Conservation (phyloP, 1,140 invertebrate genomes). For the Heterodera schachtii region DNA sequence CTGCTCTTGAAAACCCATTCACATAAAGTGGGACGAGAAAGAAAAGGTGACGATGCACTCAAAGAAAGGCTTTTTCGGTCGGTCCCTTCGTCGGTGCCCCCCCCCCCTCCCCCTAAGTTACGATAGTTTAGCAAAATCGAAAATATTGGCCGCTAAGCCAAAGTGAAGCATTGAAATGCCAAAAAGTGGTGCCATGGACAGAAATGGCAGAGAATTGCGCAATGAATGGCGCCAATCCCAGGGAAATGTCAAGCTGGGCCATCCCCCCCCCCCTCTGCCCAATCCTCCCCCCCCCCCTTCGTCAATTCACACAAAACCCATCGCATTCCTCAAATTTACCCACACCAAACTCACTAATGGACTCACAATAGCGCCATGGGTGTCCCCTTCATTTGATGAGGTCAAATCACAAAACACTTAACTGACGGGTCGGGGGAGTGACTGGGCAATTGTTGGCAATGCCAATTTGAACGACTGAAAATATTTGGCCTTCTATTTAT, state of each 20-base stretch:
- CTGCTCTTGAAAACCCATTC: constrained; percentile 1
- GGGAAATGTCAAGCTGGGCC: constrained; percentile 14
- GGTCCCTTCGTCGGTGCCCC: neutral
- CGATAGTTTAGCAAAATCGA: neutral
- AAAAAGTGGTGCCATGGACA: neutral
- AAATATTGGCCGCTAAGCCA: neutral
- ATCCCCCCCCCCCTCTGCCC: neutral
- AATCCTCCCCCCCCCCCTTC: neutral
- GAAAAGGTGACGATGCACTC: constrained; percentile 17
- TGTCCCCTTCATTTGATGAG: neutral
- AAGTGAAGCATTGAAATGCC: neutral
- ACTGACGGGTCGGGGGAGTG: neutral
- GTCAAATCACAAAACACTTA: neutral
- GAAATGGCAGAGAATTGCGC: constrained; percentile 4
- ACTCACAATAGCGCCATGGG: constrained; percentile 13
- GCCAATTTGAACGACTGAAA: neutral
- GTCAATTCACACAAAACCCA: constrained; percentile 7
- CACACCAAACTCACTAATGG: constrained; percentile 6
- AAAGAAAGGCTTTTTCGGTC: neutral
- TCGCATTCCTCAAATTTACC: neutral
- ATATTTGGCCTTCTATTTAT: neutral
- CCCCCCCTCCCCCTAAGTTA: neutral
- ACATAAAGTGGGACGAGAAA: neutral
- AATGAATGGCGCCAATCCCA: constrained; percentile 10
- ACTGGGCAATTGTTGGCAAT: neutral